phyloP scores from a whole-genome alignment of 2,888 invertebrate genomes.

The Gasteruption jaculator region DNA sequence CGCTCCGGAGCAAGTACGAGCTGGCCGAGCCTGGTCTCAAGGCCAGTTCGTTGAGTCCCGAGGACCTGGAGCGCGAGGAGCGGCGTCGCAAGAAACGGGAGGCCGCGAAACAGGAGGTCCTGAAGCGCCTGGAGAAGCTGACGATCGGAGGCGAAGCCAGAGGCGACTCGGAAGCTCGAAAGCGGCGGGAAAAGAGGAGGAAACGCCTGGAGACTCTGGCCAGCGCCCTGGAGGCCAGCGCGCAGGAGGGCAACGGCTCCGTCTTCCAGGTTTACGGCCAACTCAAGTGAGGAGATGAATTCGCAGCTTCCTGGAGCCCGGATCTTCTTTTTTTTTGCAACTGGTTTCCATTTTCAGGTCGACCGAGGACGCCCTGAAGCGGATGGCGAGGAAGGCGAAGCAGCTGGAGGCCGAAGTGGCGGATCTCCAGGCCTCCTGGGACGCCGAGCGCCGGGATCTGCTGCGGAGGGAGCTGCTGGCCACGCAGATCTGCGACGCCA shows the following conservation, averaged over 20 bases:
- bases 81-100: slow-evolving; percentile 40
- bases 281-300: slow-evolving; percentile 28
- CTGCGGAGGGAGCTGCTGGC: slow-evolving; percentile 44
- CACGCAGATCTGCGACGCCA: slow-evolving; percentile 47
- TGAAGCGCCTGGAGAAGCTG: slow-evolving; percentile 41
- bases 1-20: slow-evolving; percentile 30
- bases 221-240: slow-evolving; percentile 41
- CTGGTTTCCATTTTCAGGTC: too few species aligned
- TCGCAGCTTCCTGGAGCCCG: background rate
- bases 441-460: slow-evolving; percentile 46
- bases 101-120: slow-evolving; percentile 43
- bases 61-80: slow-evolving; percentile 36
- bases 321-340: background rate
- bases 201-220: slow-evolving; percentile 42
- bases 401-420: slow-evolving; percentile 46
- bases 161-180: slow-evolving; percentile 38
- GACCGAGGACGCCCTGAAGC: slow-evolving; percentile 47
- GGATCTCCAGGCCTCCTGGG: slow-evolving; percentile 49
- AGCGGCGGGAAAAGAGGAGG: slow-evolving; percentile 37
- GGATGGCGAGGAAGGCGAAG: slow-evolving; percentile 43
- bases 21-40: background rate
- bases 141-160: slow-evolving; percentile 48
- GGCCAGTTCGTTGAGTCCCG: background rate
- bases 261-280: slow-evolving; percentile 49
- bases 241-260: slow-evolving; percentile 41